Conservation (phyloP, 2,113 vertebrate genomes). For the Recurvirostra avosetta region DNA sequence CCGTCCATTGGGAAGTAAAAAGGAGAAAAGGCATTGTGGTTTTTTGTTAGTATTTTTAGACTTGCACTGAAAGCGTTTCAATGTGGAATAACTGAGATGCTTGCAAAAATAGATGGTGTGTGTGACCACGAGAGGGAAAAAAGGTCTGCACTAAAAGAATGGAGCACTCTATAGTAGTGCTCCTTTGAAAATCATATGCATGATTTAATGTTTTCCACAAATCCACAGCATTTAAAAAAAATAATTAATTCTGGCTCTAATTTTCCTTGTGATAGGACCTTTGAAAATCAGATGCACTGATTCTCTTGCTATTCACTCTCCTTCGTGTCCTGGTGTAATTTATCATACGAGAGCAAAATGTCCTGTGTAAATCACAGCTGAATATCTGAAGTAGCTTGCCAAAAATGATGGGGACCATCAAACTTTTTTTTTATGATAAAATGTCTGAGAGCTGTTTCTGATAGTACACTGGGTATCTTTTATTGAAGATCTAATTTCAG, state of each 20-base stretch:
- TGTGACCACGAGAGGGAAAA: not conserved
- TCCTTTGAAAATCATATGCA: not conserved
- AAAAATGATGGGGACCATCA: not conserved
- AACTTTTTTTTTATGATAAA: not conserved
- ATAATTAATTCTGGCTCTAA: not conserved
- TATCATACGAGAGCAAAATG: not conserved
- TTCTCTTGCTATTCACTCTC: not conserved
- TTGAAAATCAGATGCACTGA: not conserved
- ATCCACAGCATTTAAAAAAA: not conserved
- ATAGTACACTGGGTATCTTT: not conserved
- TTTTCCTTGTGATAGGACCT: not conserved
- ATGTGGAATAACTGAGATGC: not conserved
- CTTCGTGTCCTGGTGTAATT: not conserved
- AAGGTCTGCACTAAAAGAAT: not conserved
- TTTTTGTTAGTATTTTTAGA: not conserved
- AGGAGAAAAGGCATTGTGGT: not conserved
- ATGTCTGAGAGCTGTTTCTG: not conserved
- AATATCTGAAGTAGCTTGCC: not conserved
- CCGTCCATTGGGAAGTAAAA: constrained; percentile 26
- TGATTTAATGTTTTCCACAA: not conserved
- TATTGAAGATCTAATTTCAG: not conserved
- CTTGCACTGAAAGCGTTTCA: not conserved
- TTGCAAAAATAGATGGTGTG: not conserved
- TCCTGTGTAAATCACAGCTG: constrained; percentile 22
- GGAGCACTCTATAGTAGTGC: not conserved